Evolutionary conservation across 1,140 invertebrate species (phyloP).

Genomic region (Zaprionus africanus): DNA sequence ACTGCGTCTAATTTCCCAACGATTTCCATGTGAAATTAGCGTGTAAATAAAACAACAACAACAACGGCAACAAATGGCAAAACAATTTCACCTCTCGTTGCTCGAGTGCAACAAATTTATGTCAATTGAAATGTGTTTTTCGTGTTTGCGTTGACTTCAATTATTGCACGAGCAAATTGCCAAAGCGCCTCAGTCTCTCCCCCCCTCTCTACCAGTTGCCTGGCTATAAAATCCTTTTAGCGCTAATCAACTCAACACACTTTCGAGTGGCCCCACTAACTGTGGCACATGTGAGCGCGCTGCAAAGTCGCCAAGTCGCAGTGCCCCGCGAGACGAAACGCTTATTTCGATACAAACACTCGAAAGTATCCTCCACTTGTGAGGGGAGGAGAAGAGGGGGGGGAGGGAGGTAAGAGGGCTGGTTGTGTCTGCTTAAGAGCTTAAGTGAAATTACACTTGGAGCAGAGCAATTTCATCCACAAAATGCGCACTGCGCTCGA

Average conservation of each 20-base stretch:
- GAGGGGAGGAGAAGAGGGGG: too few relatives aligned
- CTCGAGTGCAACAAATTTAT: conserved; percentile 48
- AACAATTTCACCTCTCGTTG: conserved; percentile 14
- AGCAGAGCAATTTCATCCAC: conserved; percentile 74
- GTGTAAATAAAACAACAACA: conserved; percentile 27
- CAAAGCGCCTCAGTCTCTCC: neutral
- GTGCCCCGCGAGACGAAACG: conserved; percentile 20
- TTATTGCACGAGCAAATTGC: conserved; percentile 34
- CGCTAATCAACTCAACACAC: conserved; percentile 71
- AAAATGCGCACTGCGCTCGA: conserved; percentile 54
- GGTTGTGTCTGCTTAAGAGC: conserved; percentile 72
- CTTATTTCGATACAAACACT: conserved; percentile 43
- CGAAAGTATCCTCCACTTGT: conserved; percentile 12
- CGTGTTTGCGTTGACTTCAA: conserved; percentile 46
- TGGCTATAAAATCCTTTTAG: conserved; percentile 75
- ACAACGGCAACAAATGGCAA: neutral
- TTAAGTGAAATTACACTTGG: conserved; percentile 82
- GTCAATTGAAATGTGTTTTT: conserved; percentile 44
- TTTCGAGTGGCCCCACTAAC: conserved; percentile 48
- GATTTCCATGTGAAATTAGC: conserved; percentile 40
- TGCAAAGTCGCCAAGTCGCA: conserved; percentile 12
- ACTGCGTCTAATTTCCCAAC: conserved; percentile 28
- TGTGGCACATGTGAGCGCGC: conserved; percentile 35
- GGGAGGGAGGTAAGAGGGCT: neutral
- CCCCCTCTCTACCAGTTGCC: neutral